Conservation (phyloP, 2,113 vertebrate species). For the Gavia stellata region DNA sequence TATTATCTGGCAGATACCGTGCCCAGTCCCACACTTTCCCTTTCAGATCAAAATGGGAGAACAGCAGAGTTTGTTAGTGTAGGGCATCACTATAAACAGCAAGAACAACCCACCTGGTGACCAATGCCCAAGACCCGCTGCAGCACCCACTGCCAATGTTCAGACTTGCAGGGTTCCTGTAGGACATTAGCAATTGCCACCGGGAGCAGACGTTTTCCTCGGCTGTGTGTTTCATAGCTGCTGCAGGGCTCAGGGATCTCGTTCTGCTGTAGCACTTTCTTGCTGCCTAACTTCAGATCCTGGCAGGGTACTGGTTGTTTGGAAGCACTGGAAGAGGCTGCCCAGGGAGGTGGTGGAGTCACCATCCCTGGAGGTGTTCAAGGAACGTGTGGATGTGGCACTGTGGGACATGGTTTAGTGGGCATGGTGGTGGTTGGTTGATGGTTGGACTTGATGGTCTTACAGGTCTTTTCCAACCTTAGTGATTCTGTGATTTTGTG, state of each 20-base stretch:
- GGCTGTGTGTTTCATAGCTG: not conserved
- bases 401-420: no score
- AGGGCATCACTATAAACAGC: not conserved
- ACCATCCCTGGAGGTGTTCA: no score
- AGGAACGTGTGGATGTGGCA: no score
- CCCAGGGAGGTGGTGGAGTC: no score
- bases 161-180: not conserved
- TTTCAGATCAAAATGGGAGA: not conserved
- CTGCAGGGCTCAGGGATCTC: not conserved
- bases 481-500: no score
- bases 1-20: not conserved
- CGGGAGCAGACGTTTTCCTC: not conserved
- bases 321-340: no score
- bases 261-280: not conserved
- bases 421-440: no score
- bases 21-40: not conserved
- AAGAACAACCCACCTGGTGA: not conserved
- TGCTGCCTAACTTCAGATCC: not conserved
- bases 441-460: no score
- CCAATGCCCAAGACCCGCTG: not conserved
- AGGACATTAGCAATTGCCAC: not conserved
- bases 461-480: no score
- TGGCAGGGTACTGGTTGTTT: not conserved
- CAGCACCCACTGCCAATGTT: not conserved
- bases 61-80: not conserved